Evolutionary conservation across 2,797 vertebrate species (phyloP).

Genomic region (Acanthurus lineatus): DNA sequence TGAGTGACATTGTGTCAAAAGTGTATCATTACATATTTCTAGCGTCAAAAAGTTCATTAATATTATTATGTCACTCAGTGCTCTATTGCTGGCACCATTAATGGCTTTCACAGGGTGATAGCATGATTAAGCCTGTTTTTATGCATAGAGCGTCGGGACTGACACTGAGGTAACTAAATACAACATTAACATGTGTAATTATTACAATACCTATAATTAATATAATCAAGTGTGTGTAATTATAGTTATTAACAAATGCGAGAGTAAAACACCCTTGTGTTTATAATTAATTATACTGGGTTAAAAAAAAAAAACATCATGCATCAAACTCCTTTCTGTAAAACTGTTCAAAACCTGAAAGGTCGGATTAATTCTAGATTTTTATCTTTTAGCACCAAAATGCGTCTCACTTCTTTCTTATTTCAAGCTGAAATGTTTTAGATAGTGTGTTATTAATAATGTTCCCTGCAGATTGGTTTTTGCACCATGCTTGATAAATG

Average conservation of each 20-base stretch:
- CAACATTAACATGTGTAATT: slow-evolving; percentile 54
- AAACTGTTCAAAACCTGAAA: slow-evolving; percentile 48
- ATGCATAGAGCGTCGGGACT: slow-evolving; percentile 7
- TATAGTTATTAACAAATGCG: slow-evolving; percentile 45
- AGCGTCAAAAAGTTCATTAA: background rate
- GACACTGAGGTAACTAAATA: slow-evolving; percentile 13
- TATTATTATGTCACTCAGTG: slow-evolving; percentile 8
- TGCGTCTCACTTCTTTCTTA: slow-evolving; percentile 45
- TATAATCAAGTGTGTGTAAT: slow-evolving; percentile 45
- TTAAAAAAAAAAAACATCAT: slow-evolving; percentile 15
- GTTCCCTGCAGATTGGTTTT: slow-evolving; percentile 55
- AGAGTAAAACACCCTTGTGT: slow-evolving; percentile 23
- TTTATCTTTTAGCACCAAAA: slow-evolving; percentile 43
- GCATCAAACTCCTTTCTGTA: slow-evolving; percentile 10
- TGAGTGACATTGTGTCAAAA: background rate
- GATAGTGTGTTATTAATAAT: slow-evolving; percentile 76
- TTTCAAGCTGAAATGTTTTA: slow-evolving; percentile 64
- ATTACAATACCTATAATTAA: slow-evolving; percentile 46
- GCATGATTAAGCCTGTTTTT: background rate
- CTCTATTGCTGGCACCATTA: slow-evolving; percentile 15
- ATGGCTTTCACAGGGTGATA: slow-evolving; percentile 6
- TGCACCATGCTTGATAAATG: slow-evolving; percentile 63
- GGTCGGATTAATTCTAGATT: slow-evolving; percentile 59
- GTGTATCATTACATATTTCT: background rate
- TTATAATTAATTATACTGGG: slow-evolving; percentile 21